Evolutionary conservation across 2,888 invertebrate genomes (phyloP).

Genomic region (Colletes collaris): DNA sequence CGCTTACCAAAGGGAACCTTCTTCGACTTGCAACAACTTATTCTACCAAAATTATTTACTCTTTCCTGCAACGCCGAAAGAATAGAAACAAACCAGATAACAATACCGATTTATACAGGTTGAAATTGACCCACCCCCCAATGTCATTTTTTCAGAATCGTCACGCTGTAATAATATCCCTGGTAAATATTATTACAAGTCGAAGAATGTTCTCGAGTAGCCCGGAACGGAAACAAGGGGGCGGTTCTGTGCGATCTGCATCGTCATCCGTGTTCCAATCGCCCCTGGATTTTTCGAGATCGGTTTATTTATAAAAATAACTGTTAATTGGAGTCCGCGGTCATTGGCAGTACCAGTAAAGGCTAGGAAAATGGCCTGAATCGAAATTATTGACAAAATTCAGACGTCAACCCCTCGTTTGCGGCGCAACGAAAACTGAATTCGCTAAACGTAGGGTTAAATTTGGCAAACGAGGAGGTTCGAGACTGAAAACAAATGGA

Average conservation of each 20-base stretch:
- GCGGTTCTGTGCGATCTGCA: conserved; percentile 67
- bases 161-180: no score
- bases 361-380: no score
- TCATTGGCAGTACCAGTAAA: background rate
- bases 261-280: conserved; percentile 77
- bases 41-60: background rate
- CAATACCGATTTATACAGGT: no score
- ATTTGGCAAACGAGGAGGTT: conserved; percentile 10
- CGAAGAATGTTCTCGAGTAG: background rate
- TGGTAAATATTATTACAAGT: background rate
- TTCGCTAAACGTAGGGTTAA: no score
- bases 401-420: background rate
- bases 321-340: no score
- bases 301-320: background rate
- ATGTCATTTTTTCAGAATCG: no score
- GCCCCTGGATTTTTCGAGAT: conserved; percentile 68
- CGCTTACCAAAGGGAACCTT: background rate
- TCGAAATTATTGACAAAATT: no score
- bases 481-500: background rate
- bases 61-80: background rate
- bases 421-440: background rate
- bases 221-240: conserved; percentile 55
- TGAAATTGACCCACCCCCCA: no score
- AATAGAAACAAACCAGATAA: background rate
- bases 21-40: background rate